Conservation (phyloP, 2,888 invertebrate genomes). For the Adineta ricciae region DNA sequence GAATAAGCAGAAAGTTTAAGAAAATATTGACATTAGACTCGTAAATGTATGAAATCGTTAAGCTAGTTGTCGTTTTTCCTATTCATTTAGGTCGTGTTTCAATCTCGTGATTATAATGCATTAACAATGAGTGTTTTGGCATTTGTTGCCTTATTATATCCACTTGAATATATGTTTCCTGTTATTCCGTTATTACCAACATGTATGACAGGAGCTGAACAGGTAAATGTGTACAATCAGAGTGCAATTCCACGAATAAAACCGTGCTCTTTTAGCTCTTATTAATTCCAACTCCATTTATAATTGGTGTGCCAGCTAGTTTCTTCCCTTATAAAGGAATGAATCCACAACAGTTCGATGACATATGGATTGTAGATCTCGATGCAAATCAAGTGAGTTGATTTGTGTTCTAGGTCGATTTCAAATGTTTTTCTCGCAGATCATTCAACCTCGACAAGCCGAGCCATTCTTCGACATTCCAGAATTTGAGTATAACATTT, state of each 20-base stretch:
- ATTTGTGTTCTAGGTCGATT: too few species aligned
- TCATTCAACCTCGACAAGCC: slow-evolving; percentile 51
- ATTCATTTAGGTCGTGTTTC: slow-evolving; percentile 66
- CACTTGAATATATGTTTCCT: slow-evolving; percentile 99
- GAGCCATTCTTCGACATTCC: slow-evolving; percentile 77
- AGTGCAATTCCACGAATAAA: too few species aligned
- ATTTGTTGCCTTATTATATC: slow-evolving; percentile 94
- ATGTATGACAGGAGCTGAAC: slow-evolving; percentile 95
- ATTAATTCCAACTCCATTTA: slow-evolving; percentile 92
- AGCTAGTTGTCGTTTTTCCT: not conserved
- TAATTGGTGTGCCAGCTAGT: slow-evolving; percentile 93
- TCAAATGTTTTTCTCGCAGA: slow-evolving; percentile 36
- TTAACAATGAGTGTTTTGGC: slow-evolving; percentile 99
- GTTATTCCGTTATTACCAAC: slow-evolving; percentile 94
- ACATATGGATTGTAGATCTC: slow-evolving; percentile 93
- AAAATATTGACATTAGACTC: too few species aligned
- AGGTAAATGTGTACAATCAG: slow-evolving; percentile 54
- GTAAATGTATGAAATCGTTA: not conserved
- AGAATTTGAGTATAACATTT: slow-evolving; percentile 82
- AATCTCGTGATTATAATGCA: slow-evolving; percentile 97
- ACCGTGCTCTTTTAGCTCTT: slow-evolving; percentile 58
- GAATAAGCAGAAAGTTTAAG: too few species aligned
- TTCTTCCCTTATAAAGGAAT: slow-evolving; percentile 77
- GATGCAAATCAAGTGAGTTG: slow-evolving; percentile 75
- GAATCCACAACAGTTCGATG: slow-evolving; percentile 61